Conservation (phyloP, 2,113 vertebrate species). For the Hyla sarda region DNA sequence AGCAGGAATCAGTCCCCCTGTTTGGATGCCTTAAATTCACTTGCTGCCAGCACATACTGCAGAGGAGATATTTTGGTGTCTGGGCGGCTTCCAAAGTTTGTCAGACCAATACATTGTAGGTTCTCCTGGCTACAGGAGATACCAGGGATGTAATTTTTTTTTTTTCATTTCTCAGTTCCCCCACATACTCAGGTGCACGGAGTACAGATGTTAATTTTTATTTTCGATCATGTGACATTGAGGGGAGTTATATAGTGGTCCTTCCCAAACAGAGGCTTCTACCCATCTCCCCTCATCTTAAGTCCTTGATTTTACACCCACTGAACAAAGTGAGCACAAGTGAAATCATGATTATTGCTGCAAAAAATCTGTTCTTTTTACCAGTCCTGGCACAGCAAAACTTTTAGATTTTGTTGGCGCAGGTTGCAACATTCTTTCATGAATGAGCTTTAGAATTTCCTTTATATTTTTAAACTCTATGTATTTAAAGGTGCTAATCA, state of each 20-base stretch:
- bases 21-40: constrained; percentile 40
- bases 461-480: constrained; percentile 76
- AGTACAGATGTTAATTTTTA: constrained; percentile 16
- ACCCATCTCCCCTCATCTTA: not conserved
- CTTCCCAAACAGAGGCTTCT: not conserved
- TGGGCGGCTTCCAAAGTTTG: constrained; percentile 33
- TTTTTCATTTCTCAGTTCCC: not conserved
- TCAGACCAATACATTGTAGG: constrained; percentile 25
- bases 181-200: constrained; percentile 38
- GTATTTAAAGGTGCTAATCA: constrained; percentile 98
- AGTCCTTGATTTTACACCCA: constrained; percentile 19
- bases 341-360: constrained; percentile 86
- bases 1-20: not conserved
- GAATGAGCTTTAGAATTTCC: constrained; percentile 80
- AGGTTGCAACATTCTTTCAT: constrained; percentile 84
- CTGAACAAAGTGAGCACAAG: constrained; percentile 88
- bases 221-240: not conserved
- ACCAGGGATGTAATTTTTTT: not conserved
- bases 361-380: constrained; percentile 72
- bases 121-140: not conserved
- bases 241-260: not conserved
- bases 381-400: constrained; percentile 64
- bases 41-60: constrained; percentile 15
- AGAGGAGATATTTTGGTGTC: constrained; percentile 13
- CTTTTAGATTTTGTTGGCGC: constrained; percentile 71